Evolutionary conservation across 1,140 invertebrate species (phyloP).

Genomic region (Zaprionus nigranus): DNA sequence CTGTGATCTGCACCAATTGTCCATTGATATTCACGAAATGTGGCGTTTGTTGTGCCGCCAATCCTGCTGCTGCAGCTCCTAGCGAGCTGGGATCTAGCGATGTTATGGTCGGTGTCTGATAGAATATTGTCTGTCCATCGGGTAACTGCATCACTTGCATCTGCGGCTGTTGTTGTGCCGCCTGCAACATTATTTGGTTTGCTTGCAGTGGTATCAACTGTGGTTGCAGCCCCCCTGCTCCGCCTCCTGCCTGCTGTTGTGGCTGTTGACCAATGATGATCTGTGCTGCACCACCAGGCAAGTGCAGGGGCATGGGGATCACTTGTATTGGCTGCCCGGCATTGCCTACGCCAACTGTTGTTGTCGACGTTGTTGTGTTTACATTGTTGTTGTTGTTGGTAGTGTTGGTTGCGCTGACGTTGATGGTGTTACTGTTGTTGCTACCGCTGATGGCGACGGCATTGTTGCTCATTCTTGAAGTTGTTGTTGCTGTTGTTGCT

Average conservation of each 20-base stretch:
- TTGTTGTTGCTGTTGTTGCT: constrained; percentile 55
- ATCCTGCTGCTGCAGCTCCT: constrained; percentile 34
- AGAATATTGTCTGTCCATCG: constrained; percentile 97
- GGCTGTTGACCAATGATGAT: constrained; percentile 78
- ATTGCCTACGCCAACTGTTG: constrained; percentile 36
- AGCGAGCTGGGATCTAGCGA: constrained; percentile 62
- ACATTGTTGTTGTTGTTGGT: constrained; percentile 21
- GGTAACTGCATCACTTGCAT: constrained; percentile 94
- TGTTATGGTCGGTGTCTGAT: constrained; percentile 86
- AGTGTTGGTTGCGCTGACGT: constrained; percentile 34
- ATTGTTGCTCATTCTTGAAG: constrained; percentile 63
- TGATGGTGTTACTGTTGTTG: constrained; percentile 44
- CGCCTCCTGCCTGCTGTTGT: constrained; percentile 33
- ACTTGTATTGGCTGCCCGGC: constrained; percentile 70
- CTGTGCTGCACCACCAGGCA: constrained; percentile 64
- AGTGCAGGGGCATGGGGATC: constrained; percentile 73
- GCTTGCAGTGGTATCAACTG: constrained; percentile 74
- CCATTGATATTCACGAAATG: constrained; percentile 91
- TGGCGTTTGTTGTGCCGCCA: constrained; percentile 85
- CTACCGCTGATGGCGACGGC: constrained; percentile 44
- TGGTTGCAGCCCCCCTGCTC: constrained; percentile 45
- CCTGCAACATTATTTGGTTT: constrained; percentile 80
- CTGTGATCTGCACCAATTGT: constrained; percentile 89
- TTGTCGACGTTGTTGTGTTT: constrained; percentile 26
- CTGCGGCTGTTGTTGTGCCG: constrained; percentile 86